Percentiles rank a stretch among this genome's conserved stretches.
Evolutionary conservation across 2,113 vertebrate species (phyloP).

Genomic region (Entosphenus tridentatus): DNA sequence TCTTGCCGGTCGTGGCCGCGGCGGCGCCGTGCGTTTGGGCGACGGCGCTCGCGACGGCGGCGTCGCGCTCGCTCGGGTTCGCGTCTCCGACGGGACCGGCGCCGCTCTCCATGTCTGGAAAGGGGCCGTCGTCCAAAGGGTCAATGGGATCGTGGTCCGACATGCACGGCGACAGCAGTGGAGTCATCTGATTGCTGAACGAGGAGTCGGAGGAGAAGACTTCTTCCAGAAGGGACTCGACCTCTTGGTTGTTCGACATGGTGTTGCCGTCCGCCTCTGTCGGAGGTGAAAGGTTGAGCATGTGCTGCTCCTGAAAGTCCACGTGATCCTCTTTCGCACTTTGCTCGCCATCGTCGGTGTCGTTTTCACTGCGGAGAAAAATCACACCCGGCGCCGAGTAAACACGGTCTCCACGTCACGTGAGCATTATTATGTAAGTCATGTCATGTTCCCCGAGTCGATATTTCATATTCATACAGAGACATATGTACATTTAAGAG

Average conservation of each 20-base stretch:
- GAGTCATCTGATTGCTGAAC: background rate
- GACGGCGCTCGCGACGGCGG: background rate
- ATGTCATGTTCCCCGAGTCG: too few species aligned
- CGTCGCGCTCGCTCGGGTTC: background rate
- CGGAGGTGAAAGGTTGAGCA: conserved; percentile 4
- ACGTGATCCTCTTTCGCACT: background rate
- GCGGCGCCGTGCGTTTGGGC: background rate
- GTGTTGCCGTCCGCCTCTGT: background rate
- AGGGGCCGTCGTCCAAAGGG: background rate
- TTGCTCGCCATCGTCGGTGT: background rate
- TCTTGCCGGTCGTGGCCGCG: background rate
- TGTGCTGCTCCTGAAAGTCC: background rate
- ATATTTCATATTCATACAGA: too few species aligned
- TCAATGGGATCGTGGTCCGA: background rate
- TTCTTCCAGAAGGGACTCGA: background rate
- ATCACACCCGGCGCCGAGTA: too few species aligned
- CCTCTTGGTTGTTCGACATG: background rate
- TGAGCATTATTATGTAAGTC: too few species aligned
- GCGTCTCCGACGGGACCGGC: background rate
- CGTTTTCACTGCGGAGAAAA: too few species aligned
- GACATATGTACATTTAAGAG: too few species aligned
- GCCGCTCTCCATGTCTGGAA: conserved; percentile 1
- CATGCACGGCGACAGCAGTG: background rate
- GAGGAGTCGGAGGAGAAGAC: conserved; percentile 2
- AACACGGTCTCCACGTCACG: too few species aligned